Percentiles rank a stretch among this genome's conserved stretches.
These are phyloP conservation scores for Aporrectodea caliginosa DNA, from an alignment of 1,140 invertebrate genomes.

Conservation along the genomic window DNA sequence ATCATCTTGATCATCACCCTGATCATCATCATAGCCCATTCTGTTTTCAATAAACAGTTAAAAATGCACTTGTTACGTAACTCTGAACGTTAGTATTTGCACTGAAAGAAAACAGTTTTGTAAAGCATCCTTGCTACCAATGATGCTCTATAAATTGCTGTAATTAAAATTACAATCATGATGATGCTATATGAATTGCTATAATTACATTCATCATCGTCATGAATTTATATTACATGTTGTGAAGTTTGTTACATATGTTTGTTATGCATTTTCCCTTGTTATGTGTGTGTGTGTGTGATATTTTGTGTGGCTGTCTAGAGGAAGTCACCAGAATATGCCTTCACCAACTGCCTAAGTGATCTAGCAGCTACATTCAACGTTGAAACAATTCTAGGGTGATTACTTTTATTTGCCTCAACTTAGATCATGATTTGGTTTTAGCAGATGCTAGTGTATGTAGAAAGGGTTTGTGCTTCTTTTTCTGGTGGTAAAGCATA, in stretches of 20 bases:
- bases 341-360: not conserved
- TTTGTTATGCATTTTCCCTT: not conserved
- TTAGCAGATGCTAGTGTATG: not conserved
- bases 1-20: too few species aligned
- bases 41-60: too few species aligned
- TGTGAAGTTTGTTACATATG: not conserved
- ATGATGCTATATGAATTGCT: too few species aligned
- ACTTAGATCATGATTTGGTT: not conserved
- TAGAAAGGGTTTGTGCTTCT: not conserved
- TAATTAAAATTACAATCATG: too few species aligned
- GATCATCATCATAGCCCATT: too few species aligned
- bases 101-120: too few species aligned
- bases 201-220: too few species aligned
- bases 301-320: not conserved
- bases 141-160: too few species aligned
- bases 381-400: not conserved
- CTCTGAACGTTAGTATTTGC: too few species aligned
- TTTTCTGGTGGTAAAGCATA: not conserved
- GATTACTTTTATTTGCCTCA: not conserved
- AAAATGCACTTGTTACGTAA: too few species aligned
- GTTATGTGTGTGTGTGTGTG: not conserved
- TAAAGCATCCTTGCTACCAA: not conserved
- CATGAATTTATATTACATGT: not conserved
- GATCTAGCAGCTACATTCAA: not conserved
- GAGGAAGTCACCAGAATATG: not conserved